Percentiles rank a stretch among this genome's conserved stretches.
Conservation (phyloP, 1,140 invertebrate species). For the Diachasmimorpha longicaudata region DNA sequence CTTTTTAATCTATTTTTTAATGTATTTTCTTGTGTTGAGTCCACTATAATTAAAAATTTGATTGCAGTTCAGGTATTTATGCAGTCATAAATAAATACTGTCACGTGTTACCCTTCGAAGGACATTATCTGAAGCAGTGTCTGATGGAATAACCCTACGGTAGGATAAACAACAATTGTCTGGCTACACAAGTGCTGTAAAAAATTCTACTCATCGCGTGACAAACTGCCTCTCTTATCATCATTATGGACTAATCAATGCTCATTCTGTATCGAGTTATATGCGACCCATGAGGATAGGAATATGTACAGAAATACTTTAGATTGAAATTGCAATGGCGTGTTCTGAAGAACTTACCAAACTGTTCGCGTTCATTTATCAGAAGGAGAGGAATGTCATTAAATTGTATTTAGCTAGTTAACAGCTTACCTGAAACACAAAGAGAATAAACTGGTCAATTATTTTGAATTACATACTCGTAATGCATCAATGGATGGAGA, state of each 20-base stretch:
- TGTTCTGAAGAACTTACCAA: not conserved
- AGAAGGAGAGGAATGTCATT: not conserved
- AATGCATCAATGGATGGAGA: not conserved
- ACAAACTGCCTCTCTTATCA: not conserved
- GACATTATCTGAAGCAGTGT: too few species aligned
- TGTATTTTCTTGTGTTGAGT: too few species aligned
- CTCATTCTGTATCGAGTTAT: conserved; percentile 10
- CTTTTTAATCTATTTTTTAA: too few species aligned
- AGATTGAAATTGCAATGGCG: not conserved
- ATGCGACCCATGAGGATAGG: not conserved
- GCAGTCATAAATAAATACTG: too few species aligned
- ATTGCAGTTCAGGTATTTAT: too few species aligned
- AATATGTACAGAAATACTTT: not conserved
- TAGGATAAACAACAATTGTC: not conserved
- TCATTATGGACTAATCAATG: conserved; percentile 26
- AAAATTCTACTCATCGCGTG: conserved; percentile 14
- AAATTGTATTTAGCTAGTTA: not conserved
- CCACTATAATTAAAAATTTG: too few species aligned
- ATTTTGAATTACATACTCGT: not conserved
- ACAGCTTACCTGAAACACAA: not conserved
- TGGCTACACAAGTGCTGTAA: not conserved
- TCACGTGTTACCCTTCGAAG: too few species aligned
- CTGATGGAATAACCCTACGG: not conserved
- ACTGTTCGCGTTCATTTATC: not conserved
- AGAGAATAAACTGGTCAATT: not conserved